Base-by-base conservation (phyloP, 2,797 vertebrate species). In the Enteromius radiatus region DNA sequence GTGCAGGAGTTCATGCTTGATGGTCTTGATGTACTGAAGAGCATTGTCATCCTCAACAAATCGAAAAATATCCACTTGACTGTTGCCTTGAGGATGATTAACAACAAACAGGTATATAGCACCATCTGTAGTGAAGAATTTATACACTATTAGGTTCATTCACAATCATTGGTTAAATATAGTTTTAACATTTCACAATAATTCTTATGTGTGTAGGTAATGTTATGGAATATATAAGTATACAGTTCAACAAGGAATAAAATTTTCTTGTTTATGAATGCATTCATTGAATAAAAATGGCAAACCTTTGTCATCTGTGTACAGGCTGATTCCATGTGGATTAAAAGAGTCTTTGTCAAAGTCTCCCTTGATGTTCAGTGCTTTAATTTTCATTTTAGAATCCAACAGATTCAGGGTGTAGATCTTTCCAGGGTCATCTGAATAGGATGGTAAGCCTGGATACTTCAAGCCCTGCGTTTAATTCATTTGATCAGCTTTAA, bases 251-350 rank as follows among this genome's bases (percentile, higher is more conserved):
- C 2, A 21, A 31, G 26, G 26, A 71, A 74, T 21, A 1, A 4
- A 76, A 41, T 43, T 73, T 15, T 36, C 31, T 31, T 49, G 41
- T 47, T 47, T 33, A 52, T 12, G 5, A 11, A 47, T 23, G 17
- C 38, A 70, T 15, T 21, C 0, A 59, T 56, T 52, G 10, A 12
- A 68, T 21, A 6, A 4, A 36, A 84, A 43, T 23, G 0, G 3
- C 19, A 52, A 79, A 86, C 87, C 83, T 68, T 65, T 78, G 8
- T 93, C 89, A 81, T 96, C 94, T 10, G 88, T 83, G 17, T 95
- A 97, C 0, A 93, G 88, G 86, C 96, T 97, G 65, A 98, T 95
- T 71, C 97, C 97, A 68, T 97, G 96, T 80, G 97, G 97, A 84
- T 94, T 97, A 89, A 98, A 97, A 0, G 94, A 95, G 0, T 91